These are phyloP conservation scores for Takifugu rubripes DNA, from an alignment of 2,797 vertebrate species.

Conservation along the genomic window DNA sequence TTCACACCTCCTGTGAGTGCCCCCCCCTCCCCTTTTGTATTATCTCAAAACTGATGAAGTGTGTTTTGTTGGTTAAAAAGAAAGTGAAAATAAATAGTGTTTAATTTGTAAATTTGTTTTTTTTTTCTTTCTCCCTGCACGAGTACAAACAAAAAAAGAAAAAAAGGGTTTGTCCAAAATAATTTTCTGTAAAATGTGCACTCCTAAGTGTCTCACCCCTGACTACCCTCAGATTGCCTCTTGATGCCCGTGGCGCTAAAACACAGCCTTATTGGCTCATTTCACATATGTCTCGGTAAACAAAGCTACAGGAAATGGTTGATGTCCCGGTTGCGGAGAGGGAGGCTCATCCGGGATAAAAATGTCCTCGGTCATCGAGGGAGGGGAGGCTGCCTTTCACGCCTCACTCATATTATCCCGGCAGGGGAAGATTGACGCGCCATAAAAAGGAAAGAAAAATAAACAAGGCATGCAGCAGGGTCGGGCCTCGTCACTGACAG, in stretches of 20 bases:
- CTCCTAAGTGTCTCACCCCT: conserved; percentile 53
- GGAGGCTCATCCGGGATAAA: conserved; percentile 18
- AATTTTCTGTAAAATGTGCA: conserved; percentile 45
- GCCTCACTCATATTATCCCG: conserved; percentile 38
- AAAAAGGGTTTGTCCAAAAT: conserved; percentile 39
- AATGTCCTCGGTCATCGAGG: conserved; percentile 14
- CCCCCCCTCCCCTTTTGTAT: too few species aligned
- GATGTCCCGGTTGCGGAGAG: conserved; percentile 30
- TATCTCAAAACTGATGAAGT: neutral
- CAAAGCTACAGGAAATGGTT: conserved; percentile 44
- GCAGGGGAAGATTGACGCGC: conserved; percentile 51
- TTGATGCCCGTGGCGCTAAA: conserved; percentile 49
- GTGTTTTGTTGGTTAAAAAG: neutral
- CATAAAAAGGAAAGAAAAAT: conserved; percentile 51
- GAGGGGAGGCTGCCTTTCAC: conserved; percentile 15
- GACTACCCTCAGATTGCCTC: conserved; percentile 59
- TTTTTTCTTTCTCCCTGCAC: conserved; percentile 26
- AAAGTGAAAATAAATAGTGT: conserved; percentile 12
- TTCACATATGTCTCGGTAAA: conserved; percentile 45
- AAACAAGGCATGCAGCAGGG: conserved; percentile 62
- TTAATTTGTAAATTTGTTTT: neutral
- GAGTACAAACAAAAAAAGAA: conserved; percentile 18
- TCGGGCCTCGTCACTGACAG: conserved; percentile 58
- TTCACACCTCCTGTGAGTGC: too few species aligned
- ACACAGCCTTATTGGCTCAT: conserved; percentile 41